phyloP scores from a whole-genome alignment of 2,888 invertebrate species.

The Autographa pulchrina region DNA sequence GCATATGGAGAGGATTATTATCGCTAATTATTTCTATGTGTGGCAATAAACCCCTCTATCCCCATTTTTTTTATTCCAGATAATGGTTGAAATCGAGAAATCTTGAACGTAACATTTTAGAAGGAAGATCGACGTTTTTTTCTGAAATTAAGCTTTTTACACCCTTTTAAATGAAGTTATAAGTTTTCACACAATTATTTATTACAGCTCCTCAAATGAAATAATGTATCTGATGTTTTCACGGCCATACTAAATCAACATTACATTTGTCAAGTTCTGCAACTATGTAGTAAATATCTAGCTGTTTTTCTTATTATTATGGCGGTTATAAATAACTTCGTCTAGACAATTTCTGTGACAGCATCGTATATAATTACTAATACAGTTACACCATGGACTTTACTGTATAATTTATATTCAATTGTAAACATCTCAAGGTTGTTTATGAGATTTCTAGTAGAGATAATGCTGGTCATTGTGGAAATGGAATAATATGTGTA shows the following conservation, averaged over 20 bases:
- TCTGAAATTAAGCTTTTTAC: too few species aligned
- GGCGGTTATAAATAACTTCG: constrained; percentile 4
- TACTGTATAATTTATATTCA: not conserved
- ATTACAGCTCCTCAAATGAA: not conserved
- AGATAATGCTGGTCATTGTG: not conserved
- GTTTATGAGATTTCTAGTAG: not conserved
- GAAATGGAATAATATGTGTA: not conserved
- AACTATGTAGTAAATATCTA: not conserved
- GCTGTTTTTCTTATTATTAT: not conserved
- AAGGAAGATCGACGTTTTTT: too few species aligned
- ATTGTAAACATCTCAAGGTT: not conserved
- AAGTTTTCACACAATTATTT: too few species aligned
- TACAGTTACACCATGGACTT: constrained; percentile 1
- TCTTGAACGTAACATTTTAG: too few species aligned
- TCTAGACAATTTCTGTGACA: not conserved
- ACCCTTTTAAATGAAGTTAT: too few species aligned
- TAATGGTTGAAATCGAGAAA: too few species aligned
- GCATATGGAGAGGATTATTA: too few species aligned
- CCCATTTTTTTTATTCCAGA: too few species aligned
- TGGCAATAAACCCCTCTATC: too few species aligned
- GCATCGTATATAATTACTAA: not conserved
- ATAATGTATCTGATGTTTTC: not conserved
- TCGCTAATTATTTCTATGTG: too few species aligned
- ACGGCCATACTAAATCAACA: not conserved
- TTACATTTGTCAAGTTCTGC: not conserved